phyloP scores from a whole-genome alignment of 1,140 invertebrate genomes.

The Drosophila bipectinata region DNA sequence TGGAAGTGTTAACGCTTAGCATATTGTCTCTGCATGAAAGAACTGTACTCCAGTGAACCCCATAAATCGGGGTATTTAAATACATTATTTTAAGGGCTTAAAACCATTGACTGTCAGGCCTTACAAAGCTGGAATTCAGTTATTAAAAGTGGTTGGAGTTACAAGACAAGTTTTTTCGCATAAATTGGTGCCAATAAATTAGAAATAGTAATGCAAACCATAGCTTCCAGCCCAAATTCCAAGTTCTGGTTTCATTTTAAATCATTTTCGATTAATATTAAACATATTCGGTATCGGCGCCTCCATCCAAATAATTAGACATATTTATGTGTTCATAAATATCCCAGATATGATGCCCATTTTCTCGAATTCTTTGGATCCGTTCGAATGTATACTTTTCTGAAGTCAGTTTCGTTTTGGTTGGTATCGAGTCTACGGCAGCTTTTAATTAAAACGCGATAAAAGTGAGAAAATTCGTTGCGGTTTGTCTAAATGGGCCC shows the following conservation, averaged over 20 bases:
- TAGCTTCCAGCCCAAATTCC: neutral
- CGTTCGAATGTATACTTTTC: constrained; percentile 4
- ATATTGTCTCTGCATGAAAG: neutral
- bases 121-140: neutral
- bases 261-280: constrained; percentile 40
- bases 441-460: constrained; percentile 76
- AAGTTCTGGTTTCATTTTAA: constrained; percentile 9
- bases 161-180: constrained; percentile 3
- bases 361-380: constrained; percentile 12
- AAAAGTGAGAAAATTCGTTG: constrained; percentile 67
- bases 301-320: constrained; percentile 75
- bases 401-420: constrained; percentile 41
- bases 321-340: constrained; percentile 80
- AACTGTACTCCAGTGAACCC: neutral
- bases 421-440: constrained; percentile 53
- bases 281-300: constrained; percentile 35
- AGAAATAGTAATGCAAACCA: neutral
- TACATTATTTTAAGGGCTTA: neutral
- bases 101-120: neutral
- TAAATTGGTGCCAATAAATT: constrained; percentile 2
- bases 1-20: constrained; percentile 10
- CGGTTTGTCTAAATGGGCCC: constrained; percentile 61
- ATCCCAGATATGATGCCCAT: constrained; percentile 61
- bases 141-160: neutral
- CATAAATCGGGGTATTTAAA: neutral